phyloP scores from a whole-genome alignment of 1,140 invertebrate genomes.

The Lineus longissimus region DNA sequence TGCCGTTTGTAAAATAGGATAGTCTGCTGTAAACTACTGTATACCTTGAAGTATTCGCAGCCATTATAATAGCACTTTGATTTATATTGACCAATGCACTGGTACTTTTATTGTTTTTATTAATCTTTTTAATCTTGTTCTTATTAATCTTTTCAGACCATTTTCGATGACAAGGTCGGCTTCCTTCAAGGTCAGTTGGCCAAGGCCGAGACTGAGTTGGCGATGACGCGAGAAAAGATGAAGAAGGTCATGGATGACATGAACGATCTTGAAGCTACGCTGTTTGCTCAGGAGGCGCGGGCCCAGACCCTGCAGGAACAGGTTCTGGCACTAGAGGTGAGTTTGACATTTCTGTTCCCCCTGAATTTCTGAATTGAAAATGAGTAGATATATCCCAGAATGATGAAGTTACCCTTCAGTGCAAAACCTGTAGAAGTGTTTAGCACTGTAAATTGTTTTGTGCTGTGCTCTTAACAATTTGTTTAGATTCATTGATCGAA shows the following conservation, averaged over 20 bases:
- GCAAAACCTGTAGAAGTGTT: not conserved
- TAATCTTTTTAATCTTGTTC: too few species aligned
- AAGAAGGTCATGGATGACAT: conserved; percentile 19
- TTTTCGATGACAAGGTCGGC: not conserved
- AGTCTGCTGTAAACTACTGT: too few species aligned
- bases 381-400: not conserved
- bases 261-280: conserved; percentile 27
- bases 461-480: not conserved
- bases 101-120: too few species aligned
- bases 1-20: too few species aligned
- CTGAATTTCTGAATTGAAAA: not conserved
- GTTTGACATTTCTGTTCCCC: not conserved
- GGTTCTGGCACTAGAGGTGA: conserved; percentile 34
- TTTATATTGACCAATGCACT: too few species aligned
- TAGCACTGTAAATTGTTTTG: not conserved
- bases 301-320: conserved; percentile 32
- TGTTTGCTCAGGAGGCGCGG: conserved; percentile 19
- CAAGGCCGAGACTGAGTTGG: not conserved
- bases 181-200: not conserved
- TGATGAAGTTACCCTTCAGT: not conserved
- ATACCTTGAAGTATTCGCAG: too few species aligned
- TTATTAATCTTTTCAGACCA: too few species aligned
- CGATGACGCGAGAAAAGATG: conserved; percentile 24
- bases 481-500: not conserved
- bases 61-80: too few species aligned